phyloP scores from a whole-genome alignment of 2,797 vertebrate genomes.

The Oceanodroma leucorhoa region DNA sequence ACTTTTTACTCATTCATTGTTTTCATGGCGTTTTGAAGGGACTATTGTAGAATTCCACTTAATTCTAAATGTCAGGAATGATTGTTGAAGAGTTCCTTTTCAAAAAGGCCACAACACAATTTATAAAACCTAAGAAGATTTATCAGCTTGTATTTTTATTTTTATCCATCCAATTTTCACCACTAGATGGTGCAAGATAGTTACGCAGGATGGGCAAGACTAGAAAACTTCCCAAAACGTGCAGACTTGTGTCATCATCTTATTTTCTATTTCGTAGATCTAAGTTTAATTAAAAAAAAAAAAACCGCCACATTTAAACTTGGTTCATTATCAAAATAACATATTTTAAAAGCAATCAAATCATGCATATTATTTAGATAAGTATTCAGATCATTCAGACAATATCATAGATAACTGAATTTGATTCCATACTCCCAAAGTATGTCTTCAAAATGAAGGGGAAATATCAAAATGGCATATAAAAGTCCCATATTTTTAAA shows the following conservation, averaged over 20 bases:
- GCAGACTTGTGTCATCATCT: background rate
- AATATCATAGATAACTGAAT: background rate
- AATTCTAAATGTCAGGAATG: background rate
- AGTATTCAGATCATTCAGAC: background rate
- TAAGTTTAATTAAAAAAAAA: background rate
- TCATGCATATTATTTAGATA: fast-evolving
- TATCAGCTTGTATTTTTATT: background rate
- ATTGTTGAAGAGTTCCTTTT: background rate
- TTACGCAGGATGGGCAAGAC: fast-evolving
- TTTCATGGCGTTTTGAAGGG: background rate
- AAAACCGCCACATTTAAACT: background rate
- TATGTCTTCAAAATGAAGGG: background rate
- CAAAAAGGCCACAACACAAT: background rate
- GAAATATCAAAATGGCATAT: background rate
- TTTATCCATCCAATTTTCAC: background rate
- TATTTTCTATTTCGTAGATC: background rate
- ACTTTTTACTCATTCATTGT: background rate
- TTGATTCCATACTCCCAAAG: background rate
- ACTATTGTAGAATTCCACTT: background rate
- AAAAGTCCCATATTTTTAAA: background rate
- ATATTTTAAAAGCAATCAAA: background rate
- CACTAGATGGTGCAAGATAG: conserved; percentile 58
- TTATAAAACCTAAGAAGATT: background rate
- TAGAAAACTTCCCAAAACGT: background rate
- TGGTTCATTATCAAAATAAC: background rate